Conservation (phyloP, 2,888 invertebrate genomes). For the Biston betularia region DNA sequence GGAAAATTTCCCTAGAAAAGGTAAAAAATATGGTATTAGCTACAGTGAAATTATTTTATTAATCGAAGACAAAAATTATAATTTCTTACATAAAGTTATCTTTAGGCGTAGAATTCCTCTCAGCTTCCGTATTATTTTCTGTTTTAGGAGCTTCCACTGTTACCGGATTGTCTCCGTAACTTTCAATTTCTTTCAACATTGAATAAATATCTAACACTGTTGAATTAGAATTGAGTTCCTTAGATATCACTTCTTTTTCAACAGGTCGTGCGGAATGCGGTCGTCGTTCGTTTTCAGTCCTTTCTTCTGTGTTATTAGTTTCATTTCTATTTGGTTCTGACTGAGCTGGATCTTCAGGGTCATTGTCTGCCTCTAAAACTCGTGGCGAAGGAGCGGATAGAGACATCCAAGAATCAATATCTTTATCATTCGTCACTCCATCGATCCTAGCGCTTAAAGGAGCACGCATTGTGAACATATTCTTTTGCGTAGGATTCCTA, state of each 20-base stretch:
- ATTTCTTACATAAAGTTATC: conserved; percentile 76
- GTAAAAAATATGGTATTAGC: background rate
- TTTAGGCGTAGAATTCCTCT: conserved; percentile 63
- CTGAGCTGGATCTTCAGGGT: conserved; percentile 29
- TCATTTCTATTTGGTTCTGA: conserved; percentile 38
- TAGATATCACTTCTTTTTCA: conserved; percentile 53
- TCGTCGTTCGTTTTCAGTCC: conserved; percentile 37
- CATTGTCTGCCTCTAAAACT: conserved; percentile 57
- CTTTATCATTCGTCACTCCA: conserved; percentile 76
- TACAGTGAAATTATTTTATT: background rate
- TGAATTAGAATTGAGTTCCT: conserved; percentile 68
- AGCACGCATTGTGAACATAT: conserved; percentile 58
- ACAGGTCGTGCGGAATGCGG: conserved; percentile 33
- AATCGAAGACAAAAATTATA: conserved; percentile 40
- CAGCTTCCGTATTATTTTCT: conserved; percentile 60
- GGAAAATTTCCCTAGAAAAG: conserved; percentile 86
- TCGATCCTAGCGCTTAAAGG: conserved; percentile 78
- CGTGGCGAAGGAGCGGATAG: conserved; percentile 74
- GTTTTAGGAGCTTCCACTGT: conserved; percentile 52
- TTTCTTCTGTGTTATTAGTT: conserved; percentile 38
- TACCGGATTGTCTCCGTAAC: conserved; percentile 77
- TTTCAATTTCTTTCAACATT: conserved; percentile 82
- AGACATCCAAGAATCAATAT: conserved; percentile 84
- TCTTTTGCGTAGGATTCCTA: conserved; percentile 67
- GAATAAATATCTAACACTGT: conserved; percentile 82